Percentiles rank a stretch among this genome's conserved stretches.
Evolutionary conservation across 2,797 vertebrate genomes (phyloP).

Genomic region (Hydrophis major): DNA sequence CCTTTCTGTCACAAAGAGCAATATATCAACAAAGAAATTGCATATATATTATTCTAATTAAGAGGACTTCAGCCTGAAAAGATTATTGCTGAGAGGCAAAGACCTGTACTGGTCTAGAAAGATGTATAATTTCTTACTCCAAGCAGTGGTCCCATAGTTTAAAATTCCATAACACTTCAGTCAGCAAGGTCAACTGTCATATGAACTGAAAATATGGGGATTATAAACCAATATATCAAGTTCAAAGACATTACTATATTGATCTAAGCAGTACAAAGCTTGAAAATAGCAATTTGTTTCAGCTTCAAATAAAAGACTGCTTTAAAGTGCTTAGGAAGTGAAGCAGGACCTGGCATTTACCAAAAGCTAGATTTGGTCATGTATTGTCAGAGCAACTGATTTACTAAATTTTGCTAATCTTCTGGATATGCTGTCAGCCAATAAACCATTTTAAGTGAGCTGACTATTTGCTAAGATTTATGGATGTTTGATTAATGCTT

Average conservation of each 20-base stretch:
- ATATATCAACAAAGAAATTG: background rate
- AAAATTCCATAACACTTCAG: background rate
- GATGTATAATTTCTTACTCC: background rate
- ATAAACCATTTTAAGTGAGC: background rate
- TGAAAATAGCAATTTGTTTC: background rate
- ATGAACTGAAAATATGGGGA: background rate
- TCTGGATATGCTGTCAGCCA: background rate
- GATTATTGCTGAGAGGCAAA: background rate
- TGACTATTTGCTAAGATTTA: background rate
- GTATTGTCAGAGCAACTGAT: background rate
- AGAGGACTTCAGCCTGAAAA: background rate
- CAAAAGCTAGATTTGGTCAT: background rate
- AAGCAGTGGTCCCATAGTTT: background rate
- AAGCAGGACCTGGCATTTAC: background rate
- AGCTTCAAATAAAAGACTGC: background rate
- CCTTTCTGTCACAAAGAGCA: background rate
- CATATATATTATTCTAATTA: background rate
- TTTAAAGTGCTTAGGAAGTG: background rate
- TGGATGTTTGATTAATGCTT: background rate
- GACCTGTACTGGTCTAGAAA: background rate
- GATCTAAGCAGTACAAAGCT: background rate
- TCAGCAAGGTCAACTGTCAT: background rate
- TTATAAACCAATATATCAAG: background rate
- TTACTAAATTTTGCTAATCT: background rate
- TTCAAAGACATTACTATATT: background rate